Base-by-base conservation (phyloP, 2,113 vertebrate genomes). In the Psilopogon haemacephalus region DNA sequence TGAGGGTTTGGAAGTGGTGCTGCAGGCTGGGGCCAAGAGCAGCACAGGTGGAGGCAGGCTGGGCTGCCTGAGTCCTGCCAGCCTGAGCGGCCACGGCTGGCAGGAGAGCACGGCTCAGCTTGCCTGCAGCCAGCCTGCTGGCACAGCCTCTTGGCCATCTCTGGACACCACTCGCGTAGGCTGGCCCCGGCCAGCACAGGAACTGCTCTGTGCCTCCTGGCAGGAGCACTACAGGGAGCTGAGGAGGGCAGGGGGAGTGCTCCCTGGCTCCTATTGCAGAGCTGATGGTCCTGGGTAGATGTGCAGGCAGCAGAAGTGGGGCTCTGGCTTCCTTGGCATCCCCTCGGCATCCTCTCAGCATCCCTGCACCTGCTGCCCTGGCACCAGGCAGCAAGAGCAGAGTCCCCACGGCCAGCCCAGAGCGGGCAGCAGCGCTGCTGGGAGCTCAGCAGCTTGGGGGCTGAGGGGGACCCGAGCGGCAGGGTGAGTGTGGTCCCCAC, bases 301-400 rank as follows among this genome's bases (percentile, higher is more conserved):
- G 56, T 1, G 42, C 55, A 40, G 69, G 6, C 24, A 24, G 84
- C 40, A 33, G 56, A 37, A 64, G 55, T 16, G 6, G 54, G 13
- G 14, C 9, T 42, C 42, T 14, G 11, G 30, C 72, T 73, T 69
- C 38, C 35, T 48, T 2, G 0, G 87, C 70, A 37, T 65, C 67
- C 32, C 62, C 14, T 75, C 11, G 1, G 44, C 20, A 55, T 59
- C 54, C 27, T 50, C 12, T 75, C 15, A 2, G 52, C 24, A 56
- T 59, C 40, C 27, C 68, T 3, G 12, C 8, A 12, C 52, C 60
- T 50, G 32, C 78, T 38, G 73, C 32, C 1, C 80, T 8, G 2
- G n/a, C 64, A 5, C 42, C 37, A 1, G 1, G 10, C 62, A 28
- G 1, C 0, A 6, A 46, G 76, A 0, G 2, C 2, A 3, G 1